A percentile compares a stretch with the other conserved stretches of the same genome.
Evolutionary conservation across 2,797 vertebrate species (phyloP).

Genomic region (Tauraco hartlaubi): DNA sequence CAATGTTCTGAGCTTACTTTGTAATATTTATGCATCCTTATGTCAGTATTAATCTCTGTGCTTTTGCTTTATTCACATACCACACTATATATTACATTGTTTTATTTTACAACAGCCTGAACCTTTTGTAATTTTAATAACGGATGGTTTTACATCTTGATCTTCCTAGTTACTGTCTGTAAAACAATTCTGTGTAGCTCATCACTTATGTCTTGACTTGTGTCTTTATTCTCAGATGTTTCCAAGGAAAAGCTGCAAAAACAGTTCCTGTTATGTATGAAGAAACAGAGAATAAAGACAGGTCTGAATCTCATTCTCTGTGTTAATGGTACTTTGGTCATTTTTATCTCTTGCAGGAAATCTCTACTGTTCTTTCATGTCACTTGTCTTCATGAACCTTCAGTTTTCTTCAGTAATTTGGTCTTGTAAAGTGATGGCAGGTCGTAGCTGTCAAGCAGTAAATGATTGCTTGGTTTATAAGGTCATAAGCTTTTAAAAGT

Average conservation of each 20-base stretch:
- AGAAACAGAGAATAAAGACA: not conserved
- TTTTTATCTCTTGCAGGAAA: constrained; percentile 2
- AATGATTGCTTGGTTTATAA: constrained; percentile 36
- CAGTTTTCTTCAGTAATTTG: not conserved
- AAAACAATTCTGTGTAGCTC: not conserved
- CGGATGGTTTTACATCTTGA: not conserved
- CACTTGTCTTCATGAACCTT: not conserved
- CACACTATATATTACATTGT: not conserved
- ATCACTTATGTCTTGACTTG: not conserved
- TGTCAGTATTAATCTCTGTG: not conserved
- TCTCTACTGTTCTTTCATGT: not conserved
- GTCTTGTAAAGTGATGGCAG: constrained; percentile 6
- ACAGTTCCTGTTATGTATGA: not conserved
- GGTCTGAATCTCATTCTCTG: not conserved
- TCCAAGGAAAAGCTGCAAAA: not conserved
- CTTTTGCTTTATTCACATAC: not conserved
- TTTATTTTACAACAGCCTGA: not conserved
- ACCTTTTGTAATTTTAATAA: not conserved
- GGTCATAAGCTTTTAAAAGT: constrained; percentile 26
- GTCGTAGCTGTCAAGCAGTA: not conserved
- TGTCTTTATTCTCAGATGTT: not conserved
- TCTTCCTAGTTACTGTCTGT: not conserved
- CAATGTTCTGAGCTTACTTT: not conserved
- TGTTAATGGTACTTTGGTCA: not conserved
- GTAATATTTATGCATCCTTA: not conserved